A percentile compares a stretch with the other conserved stretches of the same genome.
Conservation (phyloP, 1,140 invertebrate species). For the Mycetomoellerius zeteki region DNA sequence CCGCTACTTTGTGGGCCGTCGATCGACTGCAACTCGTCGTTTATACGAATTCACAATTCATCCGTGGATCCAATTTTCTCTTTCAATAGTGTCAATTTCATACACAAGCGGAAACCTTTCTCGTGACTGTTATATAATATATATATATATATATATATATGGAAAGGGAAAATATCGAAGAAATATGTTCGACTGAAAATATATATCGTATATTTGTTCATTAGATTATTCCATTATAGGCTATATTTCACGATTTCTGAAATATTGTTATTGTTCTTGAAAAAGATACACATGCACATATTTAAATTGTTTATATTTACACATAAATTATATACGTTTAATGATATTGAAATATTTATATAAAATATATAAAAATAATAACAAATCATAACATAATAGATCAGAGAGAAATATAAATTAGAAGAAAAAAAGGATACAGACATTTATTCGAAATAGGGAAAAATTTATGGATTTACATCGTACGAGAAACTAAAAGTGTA, state of each 20-base stretch:
- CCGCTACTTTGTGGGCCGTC: constrained; percentile 25
- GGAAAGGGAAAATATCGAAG: constrained; percentile 14
- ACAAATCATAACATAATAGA: constrained; percentile 4
- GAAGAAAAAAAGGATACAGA: background rate
- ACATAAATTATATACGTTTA: background rate
- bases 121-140: constrained; percentile 6
- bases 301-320: background rate
- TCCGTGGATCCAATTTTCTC: constrained; percentile 51
- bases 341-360: background rate
- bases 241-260: constrained; percentile 8
- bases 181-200: background rate
- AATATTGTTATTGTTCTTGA: constrained; percentile 10
- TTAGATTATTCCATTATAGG: background rate
- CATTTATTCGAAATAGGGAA: constrained; percentile 10
- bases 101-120: constrained; percentile 35
- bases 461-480: background rate
- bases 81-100: constrained; percentile 56
- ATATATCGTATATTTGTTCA: constrained; percentile 32
- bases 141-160: background rate
- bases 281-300: constrained; percentile 1
- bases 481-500: background rate
- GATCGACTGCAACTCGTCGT: constrained; percentile 47
- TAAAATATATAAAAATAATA: background rate
- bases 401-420: background rate
- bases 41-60: constrained; percentile 52